phyloP scores from a whole-genome alignment of 2,113 vertebrate species.

The Phasianus colchicus region DNA sequence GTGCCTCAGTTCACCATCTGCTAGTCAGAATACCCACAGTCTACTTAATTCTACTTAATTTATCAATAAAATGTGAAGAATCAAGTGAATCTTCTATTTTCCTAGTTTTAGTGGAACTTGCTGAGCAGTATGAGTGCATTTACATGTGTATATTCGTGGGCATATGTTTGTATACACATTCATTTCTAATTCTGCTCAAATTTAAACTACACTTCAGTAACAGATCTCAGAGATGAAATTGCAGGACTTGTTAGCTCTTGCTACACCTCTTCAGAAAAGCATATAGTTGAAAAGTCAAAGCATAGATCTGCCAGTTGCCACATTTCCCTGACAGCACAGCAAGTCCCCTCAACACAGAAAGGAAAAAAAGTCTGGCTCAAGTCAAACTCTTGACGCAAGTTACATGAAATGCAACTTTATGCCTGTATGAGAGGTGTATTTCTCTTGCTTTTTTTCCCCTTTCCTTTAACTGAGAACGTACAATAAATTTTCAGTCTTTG shows the following conservation, averaged over 20 bases:
- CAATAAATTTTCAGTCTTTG: neutral
- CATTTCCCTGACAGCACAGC: neutral
- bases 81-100: neutral
- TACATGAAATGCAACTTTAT: neutral
- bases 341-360: neutral
- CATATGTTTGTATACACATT: neutral
- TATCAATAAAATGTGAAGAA: constrained; percentile 11
- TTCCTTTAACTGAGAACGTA: neutral
- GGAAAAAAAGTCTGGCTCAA: neutral
- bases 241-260: neutral
- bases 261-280: neutral
- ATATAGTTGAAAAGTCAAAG: neutral
- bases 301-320: fast-evolving
- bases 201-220: neutral
- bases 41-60: constrained; percentile 19
- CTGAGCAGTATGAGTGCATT: neutral
- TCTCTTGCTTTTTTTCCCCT: neutral
- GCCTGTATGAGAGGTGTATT: neutral
- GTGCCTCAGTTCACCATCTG: neutral
- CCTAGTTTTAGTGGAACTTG: constrained; percentile 3
- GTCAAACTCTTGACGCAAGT: neutral
- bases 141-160: neutral
- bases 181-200: neutral
- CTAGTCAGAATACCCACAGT: neutral
- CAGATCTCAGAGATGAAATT: neutral